Base-by-base conservation (phyloP, 2,888 invertebrate genomes). In the Cephonodes hylas region DNA sequence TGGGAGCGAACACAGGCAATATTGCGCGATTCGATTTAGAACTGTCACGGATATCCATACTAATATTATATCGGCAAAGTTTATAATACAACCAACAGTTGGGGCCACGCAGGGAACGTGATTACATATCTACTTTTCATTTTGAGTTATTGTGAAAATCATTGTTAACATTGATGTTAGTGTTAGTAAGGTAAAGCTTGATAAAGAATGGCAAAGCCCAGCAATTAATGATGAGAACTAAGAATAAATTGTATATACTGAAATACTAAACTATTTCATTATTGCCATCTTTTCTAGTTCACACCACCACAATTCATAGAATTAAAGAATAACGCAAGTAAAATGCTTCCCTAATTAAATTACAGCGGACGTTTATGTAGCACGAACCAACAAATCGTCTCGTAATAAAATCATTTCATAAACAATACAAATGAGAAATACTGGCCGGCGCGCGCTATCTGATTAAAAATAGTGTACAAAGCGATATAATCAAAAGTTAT, bases 1-100 rank as follows among this genome's bases (percentile, higher is more conserved):
- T 71, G 89, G 88, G 88, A 86, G 70, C 63, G 62, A 71, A 70
- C 64, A 75, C 73, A 71, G 77, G 81, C 86, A 81, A 88, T 85
- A 87, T 85, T 80, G 85, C 80, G 70, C 65, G 70, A 86, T 83
- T 90, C 85, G 86, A 91, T 89, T 89, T 88, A 86, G 84, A 87
- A 86, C 84, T 83, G 72, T 77, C 67, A 67, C 58, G 53, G 7
- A 25, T n/a, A 58, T 58, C 25, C 23, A 58, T 45, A 38, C 45
- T 22, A 20, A 42, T 23, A 31, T 60, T 34, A 44, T 61, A 15
- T 34, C 22, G 7, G 22, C 8, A 23, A 57, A 44, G 56, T 31
- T n/a, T 42, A 13, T 13, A 44, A 44, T 60, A 23, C 56, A 56
- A 57, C 22, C 7, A 20, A 6, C 10, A 34, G 34, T 34, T 1